These are phyloP conservation scores for Paramormyrops hopkinsi DNA, from an alignment of 2,797 vertebrate species.

Conservation along the genomic window DNA sequence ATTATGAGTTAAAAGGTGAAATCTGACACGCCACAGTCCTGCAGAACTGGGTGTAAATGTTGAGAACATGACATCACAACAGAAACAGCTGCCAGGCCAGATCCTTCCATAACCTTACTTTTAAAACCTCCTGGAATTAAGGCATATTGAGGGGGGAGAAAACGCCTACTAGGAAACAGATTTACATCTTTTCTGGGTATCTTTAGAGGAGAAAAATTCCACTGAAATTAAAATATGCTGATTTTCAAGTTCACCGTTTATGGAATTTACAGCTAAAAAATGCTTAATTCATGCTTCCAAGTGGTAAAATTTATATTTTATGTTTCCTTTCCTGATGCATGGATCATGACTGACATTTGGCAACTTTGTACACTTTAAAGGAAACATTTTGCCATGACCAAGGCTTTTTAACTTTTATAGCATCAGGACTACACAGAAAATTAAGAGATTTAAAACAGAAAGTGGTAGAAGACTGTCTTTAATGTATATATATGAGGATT, in stretches of 20 bases:
- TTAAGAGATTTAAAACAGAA: neutral
- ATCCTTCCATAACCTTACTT: neutral
- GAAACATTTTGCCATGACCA: neutral
- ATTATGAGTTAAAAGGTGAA: slow-evolving; percentile 16
- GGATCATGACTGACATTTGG: neutral
- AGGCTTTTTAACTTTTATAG: neutral
- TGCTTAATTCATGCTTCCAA: neutral
- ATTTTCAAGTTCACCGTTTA: neutral
- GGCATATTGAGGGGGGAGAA: neutral
- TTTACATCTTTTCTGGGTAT: neutral
- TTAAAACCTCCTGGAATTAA: neutral
- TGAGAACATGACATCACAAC: slow-evolving; percentile 15
- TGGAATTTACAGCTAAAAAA: neutral
- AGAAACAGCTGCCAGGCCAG: slow-evolving; percentile 8
- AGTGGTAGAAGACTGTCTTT: neutral
- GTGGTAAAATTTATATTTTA: neutral
- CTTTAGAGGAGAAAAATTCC: neutral
- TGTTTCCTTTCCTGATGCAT: neutral
- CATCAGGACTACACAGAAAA: neutral
- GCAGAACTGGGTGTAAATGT: slow-evolving; percentile 3
- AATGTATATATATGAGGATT: neutral
- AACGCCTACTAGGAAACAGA: neutral
- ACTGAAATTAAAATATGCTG: neutral
- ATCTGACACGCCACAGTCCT: neutral
- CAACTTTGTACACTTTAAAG: neutral